A percentile compares a stretch with the other conserved stretches of the same genome.
These are phyloP conservation scores for Microdon myrmicae DNA, from an alignment of 2,888 invertebrate genomes.

Conservation along the genomic window DNA sequence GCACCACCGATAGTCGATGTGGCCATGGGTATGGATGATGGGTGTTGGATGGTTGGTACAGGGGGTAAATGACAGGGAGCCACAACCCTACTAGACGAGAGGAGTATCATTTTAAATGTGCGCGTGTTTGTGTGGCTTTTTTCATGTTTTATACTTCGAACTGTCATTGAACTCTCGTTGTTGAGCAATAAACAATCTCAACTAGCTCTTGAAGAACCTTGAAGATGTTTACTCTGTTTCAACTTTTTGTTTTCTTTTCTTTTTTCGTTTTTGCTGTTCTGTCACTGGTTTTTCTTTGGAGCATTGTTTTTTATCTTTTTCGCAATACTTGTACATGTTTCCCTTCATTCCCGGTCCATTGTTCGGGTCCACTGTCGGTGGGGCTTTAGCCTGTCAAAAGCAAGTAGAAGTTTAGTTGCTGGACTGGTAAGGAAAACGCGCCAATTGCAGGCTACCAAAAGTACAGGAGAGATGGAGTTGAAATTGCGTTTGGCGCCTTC, in stretches of 20 bases:
- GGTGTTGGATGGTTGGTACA: too few species aligned
- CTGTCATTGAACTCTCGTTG: slow-evolving; percentile 52
- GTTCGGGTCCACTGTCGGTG: slow-evolving; percentile 10
- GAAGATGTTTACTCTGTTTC: slow-evolving; percentile 50
- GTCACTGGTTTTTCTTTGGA: too few species aligned
- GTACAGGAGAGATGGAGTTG: slow-evolving; percentile 29
- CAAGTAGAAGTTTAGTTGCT: not conserved
- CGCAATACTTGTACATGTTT: slow-evolving; percentile 5
- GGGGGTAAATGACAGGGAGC: too few species aligned
- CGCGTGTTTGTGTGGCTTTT: slow-evolving; percentile 25
- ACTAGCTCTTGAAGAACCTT: slow-evolving; percentile 50
- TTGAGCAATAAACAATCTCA: slow-evolving; percentile 52
- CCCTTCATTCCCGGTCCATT: not conserved
- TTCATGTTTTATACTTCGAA: slow-evolving; percentile 48
- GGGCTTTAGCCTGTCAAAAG: slow-evolving; percentile 6
- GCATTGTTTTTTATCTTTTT: slow-evolving; percentile 3
- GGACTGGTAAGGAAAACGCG: slow-evolving; percentile 7
- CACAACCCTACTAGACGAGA: slow-evolving; percentile 7
- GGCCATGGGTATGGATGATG: too few species aligned
- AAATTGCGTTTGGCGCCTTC: slow-evolving; percentile 51
- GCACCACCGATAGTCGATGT: too few species aligned
- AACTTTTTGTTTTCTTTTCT: too few species aligned
- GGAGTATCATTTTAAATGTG: slow-evolving; percentile 28
- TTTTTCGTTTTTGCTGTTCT: too few species aligned
- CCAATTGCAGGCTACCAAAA: too few species aligned